phyloP scores from a whole-genome alignment of 1,140 invertebrate genomes.

The Pygmarrhopalites habei region DNA sequence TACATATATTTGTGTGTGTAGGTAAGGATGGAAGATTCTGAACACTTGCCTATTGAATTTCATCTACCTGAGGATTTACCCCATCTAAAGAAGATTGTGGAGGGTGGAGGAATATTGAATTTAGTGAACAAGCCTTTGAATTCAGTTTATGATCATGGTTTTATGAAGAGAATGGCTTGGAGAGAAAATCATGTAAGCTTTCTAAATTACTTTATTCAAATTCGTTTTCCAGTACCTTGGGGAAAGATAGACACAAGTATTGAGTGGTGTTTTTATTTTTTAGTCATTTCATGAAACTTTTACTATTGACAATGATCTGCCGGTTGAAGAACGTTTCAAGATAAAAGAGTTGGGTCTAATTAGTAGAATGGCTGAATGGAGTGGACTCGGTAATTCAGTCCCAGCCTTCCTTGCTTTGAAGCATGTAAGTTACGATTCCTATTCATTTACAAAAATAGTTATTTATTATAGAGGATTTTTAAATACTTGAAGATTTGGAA shows the following conservation, averaged over 20 bases:
- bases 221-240: not conserved
- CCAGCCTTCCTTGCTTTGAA: conserved; percentile 41
- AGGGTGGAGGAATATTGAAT: conserved; percentile 25
- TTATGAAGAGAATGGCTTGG: conserved; percentile 31
- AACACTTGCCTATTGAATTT: conserved; percentile 24
- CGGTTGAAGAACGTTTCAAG: conserved; percentile 20
- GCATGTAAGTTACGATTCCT: conserved; percentile 25
- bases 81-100: conserved; percentile 30
- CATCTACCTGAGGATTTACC: conserved; percentile 25
- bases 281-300: conserved; percentile 27
- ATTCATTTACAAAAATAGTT: not conserved
- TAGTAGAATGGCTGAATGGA: conserved; percentile 24
- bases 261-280: not conserved
- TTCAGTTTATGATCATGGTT: conserved; percentile 16
- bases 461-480: not conserved
- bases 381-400: conserved; percentile 42
- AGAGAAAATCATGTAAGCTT: conserved; percentile 27
- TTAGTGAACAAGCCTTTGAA: conserved; percentile 30
- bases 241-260: not conserved
- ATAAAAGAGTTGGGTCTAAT: conserved; percentile 25
- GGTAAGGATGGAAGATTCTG: conserved; percentile 20
- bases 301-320: conserved; percentile 11
- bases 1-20: not conserved
- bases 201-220: conserved; percentile 3
- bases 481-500: not conserved